phyloP scores from a whole-genome alignment of 2,113 vertebrate species.

The Gadus chalcogrammus region DNA sequence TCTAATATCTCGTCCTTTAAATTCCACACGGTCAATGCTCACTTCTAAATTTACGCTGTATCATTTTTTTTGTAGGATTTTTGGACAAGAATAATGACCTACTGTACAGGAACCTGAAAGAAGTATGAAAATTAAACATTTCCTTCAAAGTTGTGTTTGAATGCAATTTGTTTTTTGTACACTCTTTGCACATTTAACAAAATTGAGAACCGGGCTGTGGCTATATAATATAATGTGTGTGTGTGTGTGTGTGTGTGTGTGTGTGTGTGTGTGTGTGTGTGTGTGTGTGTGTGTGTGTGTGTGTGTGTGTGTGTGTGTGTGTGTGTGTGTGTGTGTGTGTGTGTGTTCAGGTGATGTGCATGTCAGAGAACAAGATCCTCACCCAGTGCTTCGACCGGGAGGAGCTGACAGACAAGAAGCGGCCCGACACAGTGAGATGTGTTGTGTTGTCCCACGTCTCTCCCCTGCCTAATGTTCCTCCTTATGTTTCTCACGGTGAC shows the following conservation, averaged over 20 bases:
- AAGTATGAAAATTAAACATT: slow-evolving; percentile 69
- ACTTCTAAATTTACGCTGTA: no score
- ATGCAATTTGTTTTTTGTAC: background rate
- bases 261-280: no score
- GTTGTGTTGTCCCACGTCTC: slow-evolving; percentile 18
- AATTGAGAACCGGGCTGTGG: no score
- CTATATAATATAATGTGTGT: no score
- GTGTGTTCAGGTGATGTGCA: slow-evolving; percentile 84
- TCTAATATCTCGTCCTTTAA: no score
- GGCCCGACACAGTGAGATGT: slow-evolving; percentile 87
- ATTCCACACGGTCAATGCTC: no score
- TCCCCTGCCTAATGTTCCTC: no score
- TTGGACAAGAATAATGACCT: slow-evolving; percentile 99
- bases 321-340: slow-evolving; percentile 9
- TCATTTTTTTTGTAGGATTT: slow-evolving; percentile 76
- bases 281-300: no score
- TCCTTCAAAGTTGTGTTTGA: background rate
- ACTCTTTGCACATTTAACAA: background rate
- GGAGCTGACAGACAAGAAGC: slow-evolving; percentile 94
- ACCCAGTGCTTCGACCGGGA: slow-evolving; percentile 87
- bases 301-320: no score
- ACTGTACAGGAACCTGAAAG: slow-evolving; percentile 96
- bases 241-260: no score
- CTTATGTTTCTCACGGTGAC: slow-evolving; percentile 45
- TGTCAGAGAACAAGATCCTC: slow-evolving; percentile 91